These are phyloP conservation scores for Hephaestus fuliginosus DNA, from an alignment of 2,797 vertebrate species.

Conservation along the genomic window DNA sequence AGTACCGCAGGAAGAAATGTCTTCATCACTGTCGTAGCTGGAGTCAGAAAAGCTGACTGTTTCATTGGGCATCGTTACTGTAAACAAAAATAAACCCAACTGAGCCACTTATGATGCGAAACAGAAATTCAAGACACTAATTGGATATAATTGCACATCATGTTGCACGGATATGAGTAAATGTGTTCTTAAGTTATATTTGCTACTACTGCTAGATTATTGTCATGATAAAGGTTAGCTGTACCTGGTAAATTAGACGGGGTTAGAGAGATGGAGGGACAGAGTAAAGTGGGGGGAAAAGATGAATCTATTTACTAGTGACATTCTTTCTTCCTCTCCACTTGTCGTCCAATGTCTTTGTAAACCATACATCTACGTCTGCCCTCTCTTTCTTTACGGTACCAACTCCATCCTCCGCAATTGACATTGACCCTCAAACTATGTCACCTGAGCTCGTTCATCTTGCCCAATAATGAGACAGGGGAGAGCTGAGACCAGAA, in stretches of 20 bases:
- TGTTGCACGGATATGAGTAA: not conserved
- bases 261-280: not conserved
- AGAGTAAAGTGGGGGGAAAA: not conserved
- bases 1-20: not conserved
- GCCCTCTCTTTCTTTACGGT: not conserved
- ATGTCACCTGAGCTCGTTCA: conserved; percentile 24
- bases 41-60: not conserved
- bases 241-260: not conserved
- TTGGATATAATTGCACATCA: conserved; percentile 3
- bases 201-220: not conserved
- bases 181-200: not conserved
- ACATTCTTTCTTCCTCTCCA: not conserved
- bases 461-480: conserved; percentile 48
- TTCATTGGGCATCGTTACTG: not conserved
- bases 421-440: conserved; percentile 15
- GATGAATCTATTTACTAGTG: conserved; percentile 1
- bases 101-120: not conserved
- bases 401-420: conserved; percentile 2
- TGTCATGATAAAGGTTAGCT: not conserved
- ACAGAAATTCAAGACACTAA: not conserved
- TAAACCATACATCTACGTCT: not conserved
- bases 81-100: not conserved
- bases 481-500: conserved; percentile 6
- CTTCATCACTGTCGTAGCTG: not conserved
- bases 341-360: not conserved